Percentiles rank a stretch among this genome's conserved stretches.
phyloP scores from a whole-genome alignment of 2,797 vertebrate species.

The Cossypha niveicapilla region DNA sequence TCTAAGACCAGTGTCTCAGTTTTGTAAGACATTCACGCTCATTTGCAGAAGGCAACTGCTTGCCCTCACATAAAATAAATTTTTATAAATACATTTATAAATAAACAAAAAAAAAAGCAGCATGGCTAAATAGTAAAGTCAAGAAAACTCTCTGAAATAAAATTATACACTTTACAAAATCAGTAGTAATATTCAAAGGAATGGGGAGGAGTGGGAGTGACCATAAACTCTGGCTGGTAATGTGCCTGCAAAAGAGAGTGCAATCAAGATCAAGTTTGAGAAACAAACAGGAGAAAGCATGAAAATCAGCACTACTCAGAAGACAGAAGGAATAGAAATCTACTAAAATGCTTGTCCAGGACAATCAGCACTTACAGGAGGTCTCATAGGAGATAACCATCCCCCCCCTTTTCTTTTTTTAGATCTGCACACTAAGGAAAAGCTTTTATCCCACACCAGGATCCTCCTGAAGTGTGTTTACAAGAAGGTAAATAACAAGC shows the following conservation, averaged over 20 bases:
- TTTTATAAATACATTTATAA: no score
- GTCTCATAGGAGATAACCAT: neutral
- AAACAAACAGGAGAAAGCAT: neutral
- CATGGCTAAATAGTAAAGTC: neutral
- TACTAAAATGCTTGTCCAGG: neutral
- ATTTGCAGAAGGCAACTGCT: neutral
- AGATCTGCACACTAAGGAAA: neutral
- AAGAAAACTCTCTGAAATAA: neutral
- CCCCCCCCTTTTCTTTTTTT: fast-evolving
- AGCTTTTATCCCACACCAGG: neutral
- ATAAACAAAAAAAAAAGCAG: neutral
- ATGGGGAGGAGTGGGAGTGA: neutral
- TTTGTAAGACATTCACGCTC: neutral
- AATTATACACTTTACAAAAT: neutral
- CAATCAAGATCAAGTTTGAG: neutral
- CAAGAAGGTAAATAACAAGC: neutral
- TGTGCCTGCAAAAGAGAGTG: neutral
- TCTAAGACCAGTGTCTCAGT: neutral
- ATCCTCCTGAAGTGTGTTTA: neutral
- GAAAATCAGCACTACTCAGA: neutral
- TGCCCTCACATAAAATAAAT: neutral
- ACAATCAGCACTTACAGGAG: neutral
- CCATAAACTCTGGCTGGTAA: neutral
- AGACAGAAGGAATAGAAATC: neutral
- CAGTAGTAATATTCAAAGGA: neutral